Conservation (phyloP, 2,113 vertebrate genomes). For the Riparia riparia region DNA sequence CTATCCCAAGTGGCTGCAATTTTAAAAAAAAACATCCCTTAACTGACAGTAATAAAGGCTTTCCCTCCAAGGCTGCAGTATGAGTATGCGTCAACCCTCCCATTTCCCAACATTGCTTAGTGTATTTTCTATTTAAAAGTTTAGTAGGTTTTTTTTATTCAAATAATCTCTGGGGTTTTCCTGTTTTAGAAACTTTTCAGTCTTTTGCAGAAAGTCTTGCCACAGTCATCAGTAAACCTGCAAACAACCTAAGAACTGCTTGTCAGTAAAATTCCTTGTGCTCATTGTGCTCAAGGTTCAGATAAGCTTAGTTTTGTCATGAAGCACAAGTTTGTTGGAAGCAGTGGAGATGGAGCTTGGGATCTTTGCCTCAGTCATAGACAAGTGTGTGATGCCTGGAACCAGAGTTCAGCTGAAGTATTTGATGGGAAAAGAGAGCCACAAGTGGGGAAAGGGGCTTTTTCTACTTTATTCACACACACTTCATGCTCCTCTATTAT, state of each 20-base stretch:
- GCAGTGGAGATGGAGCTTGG: background rate
- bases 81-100: background rate
- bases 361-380: background rate
- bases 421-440: background rate
- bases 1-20: background rate
- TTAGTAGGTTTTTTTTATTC: background rate
- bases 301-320: background rate
- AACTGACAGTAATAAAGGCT: background rate
- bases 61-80: background rate
- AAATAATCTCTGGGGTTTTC: background rate
- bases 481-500: rapidly evolving
- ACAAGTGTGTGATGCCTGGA: background rate
- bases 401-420: background rate
- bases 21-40: background rate
- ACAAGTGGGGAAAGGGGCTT: background rate
- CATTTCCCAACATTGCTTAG: background rate
- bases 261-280: background rate
- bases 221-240: background rate
- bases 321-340: background rate
- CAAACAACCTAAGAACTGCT: background rate
- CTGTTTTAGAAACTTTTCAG: background rate
- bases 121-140: background rate
- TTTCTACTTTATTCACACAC: background rate
- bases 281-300: rapidly evolving
- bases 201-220: background rate